Evolutionary conservation across 2,113 vertebrate genomes (phyloP).

Genomic region (Bubalus kerabau): DNA sequence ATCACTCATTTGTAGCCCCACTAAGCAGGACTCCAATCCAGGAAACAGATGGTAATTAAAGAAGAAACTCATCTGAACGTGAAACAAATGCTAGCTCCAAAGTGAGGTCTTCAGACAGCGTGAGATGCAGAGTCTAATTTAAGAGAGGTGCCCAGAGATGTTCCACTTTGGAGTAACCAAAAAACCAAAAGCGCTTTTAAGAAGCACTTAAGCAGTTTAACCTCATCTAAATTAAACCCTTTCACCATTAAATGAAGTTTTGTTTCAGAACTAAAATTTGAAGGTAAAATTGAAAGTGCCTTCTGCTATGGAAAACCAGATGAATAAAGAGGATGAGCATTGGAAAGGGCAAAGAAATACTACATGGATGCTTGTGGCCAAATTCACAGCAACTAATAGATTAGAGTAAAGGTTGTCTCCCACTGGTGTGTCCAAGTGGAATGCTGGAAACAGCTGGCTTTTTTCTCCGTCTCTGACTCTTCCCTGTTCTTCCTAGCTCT

Average conservation of each 20-base stretch:
- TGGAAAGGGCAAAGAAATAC: background rate
- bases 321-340: background rate
- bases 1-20: background rate
- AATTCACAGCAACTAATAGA: background rate
- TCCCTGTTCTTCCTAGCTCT: background rate
- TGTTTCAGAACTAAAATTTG: slow-evolving; percentile 23
- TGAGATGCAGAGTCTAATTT: background rate
- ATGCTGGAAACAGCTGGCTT: background rate
- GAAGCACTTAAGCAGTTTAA: background rate
- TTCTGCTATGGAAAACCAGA: background rate
- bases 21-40: background rate
- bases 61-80: background rate
- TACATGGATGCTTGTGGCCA: background rate
- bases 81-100: background rate
- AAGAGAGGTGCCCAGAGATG: background rate
- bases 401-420: background rate
- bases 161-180: background rate
- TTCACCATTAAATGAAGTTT: background rate
- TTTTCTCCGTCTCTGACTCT: background rate
- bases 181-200: background rate
- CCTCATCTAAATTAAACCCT: background rate
- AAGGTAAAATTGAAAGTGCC: background rate
- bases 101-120: background rate
- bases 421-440: too few species aligned
- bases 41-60: background rate